Evolutionary conservation across 2,888 invertebrate genomes (phyloP).

Genomic region (Ormyrus rosae): DNA sequence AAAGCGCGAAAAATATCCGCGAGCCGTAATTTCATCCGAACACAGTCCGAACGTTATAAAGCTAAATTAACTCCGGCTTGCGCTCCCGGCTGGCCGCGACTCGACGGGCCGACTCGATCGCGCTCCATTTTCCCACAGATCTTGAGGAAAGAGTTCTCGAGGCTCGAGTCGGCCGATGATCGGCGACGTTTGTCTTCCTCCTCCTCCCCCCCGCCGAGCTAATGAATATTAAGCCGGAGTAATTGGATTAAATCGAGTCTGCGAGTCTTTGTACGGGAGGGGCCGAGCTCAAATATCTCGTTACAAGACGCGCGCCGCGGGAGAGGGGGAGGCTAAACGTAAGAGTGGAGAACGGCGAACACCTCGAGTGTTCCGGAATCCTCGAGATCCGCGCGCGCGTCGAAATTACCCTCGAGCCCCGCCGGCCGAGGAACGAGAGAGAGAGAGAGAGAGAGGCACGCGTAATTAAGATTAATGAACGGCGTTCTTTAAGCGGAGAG

Average conservation of each 20-base stretch:
- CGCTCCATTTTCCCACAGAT: not conserved
- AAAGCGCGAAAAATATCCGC: too few relatives aligned
- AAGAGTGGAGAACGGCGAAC: conserved; percentile 3
- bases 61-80: too few relatives aligned
- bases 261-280: not conserved
- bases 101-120: not conserved
- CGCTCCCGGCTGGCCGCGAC: too few relatives aligned
- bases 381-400: conserved; percentile 23
- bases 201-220: not conserved
- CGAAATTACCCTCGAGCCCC: conserved; percentile 31
- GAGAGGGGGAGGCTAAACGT: not conserved
- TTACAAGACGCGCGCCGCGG: conserved; percentile 12
- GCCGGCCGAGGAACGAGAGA: not conserved
- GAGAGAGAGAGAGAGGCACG: conserved; percentile 21
- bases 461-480: conserved; percentile 58
- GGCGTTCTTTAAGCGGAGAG: conserved; percentile 39
- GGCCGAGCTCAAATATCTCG: conserved; percentile 26
- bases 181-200: not conserved
- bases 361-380: conserved; percentile 12
- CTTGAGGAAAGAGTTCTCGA: conserved; percentile 6
- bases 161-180: not conserved
- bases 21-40: too few relatives aligned
- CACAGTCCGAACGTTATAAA: too few relatives aligned
- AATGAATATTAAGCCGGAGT: conserved; percentile 42
- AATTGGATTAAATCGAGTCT: conserved; percentile 44